Evolutionary conservation across 2,113 vertebrate species (phyloP).

Genomic region (Microcebus murinus): DNA sequence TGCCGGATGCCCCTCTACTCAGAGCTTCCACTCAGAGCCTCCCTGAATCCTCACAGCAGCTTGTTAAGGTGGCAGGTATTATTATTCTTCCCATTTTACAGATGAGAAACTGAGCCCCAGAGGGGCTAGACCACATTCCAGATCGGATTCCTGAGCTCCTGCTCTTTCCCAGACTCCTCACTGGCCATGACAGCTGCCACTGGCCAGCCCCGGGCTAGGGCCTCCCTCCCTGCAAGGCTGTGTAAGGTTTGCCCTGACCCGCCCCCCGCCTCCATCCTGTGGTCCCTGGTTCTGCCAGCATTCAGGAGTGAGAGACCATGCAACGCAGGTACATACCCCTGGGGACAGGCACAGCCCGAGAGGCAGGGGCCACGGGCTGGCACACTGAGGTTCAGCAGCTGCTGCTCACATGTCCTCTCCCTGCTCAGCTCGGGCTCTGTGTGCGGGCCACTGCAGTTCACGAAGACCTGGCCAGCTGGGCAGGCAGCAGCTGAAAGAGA

Average conservation of each 20-base stretch:
- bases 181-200: fast-evolving
- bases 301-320: fast-evolving
- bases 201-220: background rate
- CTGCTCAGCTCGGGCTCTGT: constrained; percentile 81
- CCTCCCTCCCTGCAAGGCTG: background rate
- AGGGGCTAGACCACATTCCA: background rate
- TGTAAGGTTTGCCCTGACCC: background rate
- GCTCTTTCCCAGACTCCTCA: background rate
- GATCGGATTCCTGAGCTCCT: background rate
- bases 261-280: too few species aligned
- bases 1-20: background rate
- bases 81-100: background rate
- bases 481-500: constrained; percentile 86
- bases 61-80: background rate
- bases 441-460: constrained; percentile 90
- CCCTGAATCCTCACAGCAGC: background rate
- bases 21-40: background rate
- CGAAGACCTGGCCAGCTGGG: constrained; percentile 91
- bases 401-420: constrained; percentile 94
- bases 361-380: constrained; percentile 91
- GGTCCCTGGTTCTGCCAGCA: background rate
- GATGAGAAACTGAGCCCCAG: background rate
- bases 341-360: constrained; percentile 93
- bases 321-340: constrained; percentile 87
- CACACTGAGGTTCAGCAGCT: constrained; percentile 93